Base-by-base conservation (phyloP, 2,888 invertebrate species). In the Pyrrhia umbra region DNA sequence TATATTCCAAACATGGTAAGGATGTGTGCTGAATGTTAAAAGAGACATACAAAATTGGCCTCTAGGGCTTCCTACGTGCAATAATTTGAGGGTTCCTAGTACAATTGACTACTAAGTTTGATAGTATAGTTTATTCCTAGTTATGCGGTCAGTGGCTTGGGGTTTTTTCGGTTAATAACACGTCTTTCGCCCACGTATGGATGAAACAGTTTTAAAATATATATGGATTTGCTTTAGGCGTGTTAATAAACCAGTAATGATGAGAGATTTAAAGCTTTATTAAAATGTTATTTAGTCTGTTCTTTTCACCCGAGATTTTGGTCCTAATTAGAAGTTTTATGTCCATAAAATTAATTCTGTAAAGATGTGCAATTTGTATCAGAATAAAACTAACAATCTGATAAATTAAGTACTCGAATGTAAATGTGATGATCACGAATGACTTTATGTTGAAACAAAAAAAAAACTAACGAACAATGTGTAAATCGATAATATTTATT, bases 1-100 rank as follows among this genome's bases (percentile, higher is more conserved):
- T 66, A 78, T 82, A 90, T 90, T 89, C 90, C 80, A 79, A 86
- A 85, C 88, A 86, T 85, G 85, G 79, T 77, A 83, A 83, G 87
- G 60, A 84, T 81, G 88, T 78, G 56, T 55, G 25, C 15, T 73
- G 91, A 84, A 91, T 92, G 80, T 75, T 84, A 90, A 92, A 73
- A 72, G 82, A 79, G 91, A 86, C 90, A 91, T 68, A 91, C 79
- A 83, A 85, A 81, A 82, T 81, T 84, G 83, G 70, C 86, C 85
- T 85, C 83, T 82, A 84, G 77, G 78, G 81, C 72, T 42, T 64
- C 42, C 58, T 81, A 81, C 83, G 84, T 80, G 82, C 61, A 75
- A 63, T 71, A 69, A 83, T 86, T 82, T 56, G 62, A 75, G 54
- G 59, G 54, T 78, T 75, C 68, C 60, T 54, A 54, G 72, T 76